These are phyloP conservation scores for Coenonympha arcania DNA, from an alignment of 2,888 invertebrate species.

Conservation along the genomic window DNA sequence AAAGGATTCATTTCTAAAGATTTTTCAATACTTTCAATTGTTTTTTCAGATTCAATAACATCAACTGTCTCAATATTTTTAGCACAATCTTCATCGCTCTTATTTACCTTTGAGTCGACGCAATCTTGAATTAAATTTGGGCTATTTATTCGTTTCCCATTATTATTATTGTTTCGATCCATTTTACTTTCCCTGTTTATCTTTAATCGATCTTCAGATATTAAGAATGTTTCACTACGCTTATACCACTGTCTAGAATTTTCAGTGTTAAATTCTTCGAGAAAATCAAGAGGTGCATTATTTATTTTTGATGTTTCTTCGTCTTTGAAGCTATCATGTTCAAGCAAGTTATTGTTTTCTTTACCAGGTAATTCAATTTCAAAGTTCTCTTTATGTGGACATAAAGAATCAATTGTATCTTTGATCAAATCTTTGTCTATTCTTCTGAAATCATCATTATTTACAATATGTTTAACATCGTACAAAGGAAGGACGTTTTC, in stretches of 20 bases:
- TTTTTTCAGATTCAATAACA: neutral
- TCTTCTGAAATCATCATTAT: neutral
- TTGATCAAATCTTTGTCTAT: neutral
- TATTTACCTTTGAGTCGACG: neutral
- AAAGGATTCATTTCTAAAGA: neutral
- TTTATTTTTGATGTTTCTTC: neutral
- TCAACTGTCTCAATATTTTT: neutral
- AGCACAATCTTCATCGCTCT: neutral
- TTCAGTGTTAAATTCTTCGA: neutral
- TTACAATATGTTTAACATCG: neutral
- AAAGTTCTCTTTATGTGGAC: neutral
- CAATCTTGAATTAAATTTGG: neutral
- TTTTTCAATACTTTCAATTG: neutral
- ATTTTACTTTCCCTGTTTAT: neutral
- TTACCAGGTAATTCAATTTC: neutral
- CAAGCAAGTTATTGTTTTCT: neutral
- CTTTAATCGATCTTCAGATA: neutral
- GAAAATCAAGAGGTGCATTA: neutral
- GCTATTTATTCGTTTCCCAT: neutral
- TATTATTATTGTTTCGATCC: neutral
- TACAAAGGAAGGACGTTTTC: neutral
- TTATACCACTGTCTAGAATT: conserved; percentile 4
- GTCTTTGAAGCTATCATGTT: neutral
- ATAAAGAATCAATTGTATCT: neutral
- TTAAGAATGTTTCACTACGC: neutral